Base-by-base conservation (phyloP, 2,113 vertebrate genomes). In the Pseudorasbora parva region DNA sequence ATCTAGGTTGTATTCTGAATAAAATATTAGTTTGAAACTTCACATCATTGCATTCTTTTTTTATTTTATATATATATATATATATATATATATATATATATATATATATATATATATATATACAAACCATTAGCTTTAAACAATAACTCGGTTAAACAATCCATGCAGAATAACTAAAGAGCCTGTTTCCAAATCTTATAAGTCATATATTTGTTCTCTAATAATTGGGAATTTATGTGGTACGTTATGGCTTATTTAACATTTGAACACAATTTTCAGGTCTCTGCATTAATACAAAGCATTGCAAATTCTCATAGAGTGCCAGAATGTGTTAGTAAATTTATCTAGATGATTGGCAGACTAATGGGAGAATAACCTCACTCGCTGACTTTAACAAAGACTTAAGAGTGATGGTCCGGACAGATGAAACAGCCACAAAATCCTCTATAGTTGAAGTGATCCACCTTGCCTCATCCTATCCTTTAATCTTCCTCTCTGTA, bases 271-370 rank as follows among this genome's bases (percentile, higher is more conserved):
- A 56, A 56, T 33, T 76, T 45, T n/a, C 49, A 33, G 27, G 49
- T 56, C 73, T 76, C 5, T 76, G 73, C 73, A 30, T 75, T 76
- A 54, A 76, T 27, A 56, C 27, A 76, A 76, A 43, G 7, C 7
- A 45, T 78, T 60, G 75, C 21, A n/a, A 43, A 78, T 72, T 45
- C 68, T 74, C 23, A 10, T n/a, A 45, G 10, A 23, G 33, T 49
- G 11, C 9, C 19, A 43, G n/a, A 30, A 7, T 19, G 15, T 17
- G 1, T 47, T 30, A 30, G 21, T 47, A 12, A 19, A 27, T 8
- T 8, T 27, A 4, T 78, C 23, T 5, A 64, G 15, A 4, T 79
- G 77, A 79, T 60, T 49, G 77, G 15, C 43, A 79, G 59, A 78
- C 54, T 10, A 56, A 17, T 25, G 8, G 12, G n/a, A 64, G 23